Base-by-base conservation (phyloP, 2,113 vertebrate genomes). In the Cottus gobio region DNA sequence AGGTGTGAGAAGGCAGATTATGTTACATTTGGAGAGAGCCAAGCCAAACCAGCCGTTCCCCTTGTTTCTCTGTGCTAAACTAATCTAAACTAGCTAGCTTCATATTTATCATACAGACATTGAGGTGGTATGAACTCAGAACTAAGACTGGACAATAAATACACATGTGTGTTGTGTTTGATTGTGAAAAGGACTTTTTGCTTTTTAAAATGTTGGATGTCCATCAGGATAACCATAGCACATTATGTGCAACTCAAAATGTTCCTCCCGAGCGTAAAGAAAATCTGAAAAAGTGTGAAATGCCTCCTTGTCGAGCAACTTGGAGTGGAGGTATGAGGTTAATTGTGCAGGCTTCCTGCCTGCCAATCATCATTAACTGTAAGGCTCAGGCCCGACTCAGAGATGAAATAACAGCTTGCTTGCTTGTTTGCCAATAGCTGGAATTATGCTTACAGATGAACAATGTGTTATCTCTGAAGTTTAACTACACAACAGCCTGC, bases 361-460 rank as follows among this genome's bases (percentile, higher is more conserved):
- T 79, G 85, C 57, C 88, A 83, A 78, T 90, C 85, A 79, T 78
- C 37, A 61, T 83, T 80, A 81, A 63, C 71, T 80, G 75, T 13
- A 42, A 62, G 79, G 64, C 86, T 80, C 63, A n/a, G 48, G 75
- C 68, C 56, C 10, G 74, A 60, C 64, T 72, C 48, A 16, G 34
- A 66, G 46, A 85, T 64, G 54, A 79, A 84, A 26, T 75, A 72
- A 82, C 73, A 71, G 60, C 60, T 42, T 18, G 56, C 65, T 22
- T 24, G 15, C 46, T 46, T 11, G 44, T 44, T 31, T 82, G 77
- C 84, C 84, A 86, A 77, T 28, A 39, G 26, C 24, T 28, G 48
- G 62, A 74, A 75, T 86, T 77, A 83, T 28, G 66, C 52, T 3
- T 31, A 30, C 42, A 57, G 63, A 77, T 24, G 26, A 69, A 88